Percentiles rank a stretch among this genome's conserved stretches.
Conservation (phyloP, 2,888 invertebrate genomes). For the Acronicta aceris region DNA sequence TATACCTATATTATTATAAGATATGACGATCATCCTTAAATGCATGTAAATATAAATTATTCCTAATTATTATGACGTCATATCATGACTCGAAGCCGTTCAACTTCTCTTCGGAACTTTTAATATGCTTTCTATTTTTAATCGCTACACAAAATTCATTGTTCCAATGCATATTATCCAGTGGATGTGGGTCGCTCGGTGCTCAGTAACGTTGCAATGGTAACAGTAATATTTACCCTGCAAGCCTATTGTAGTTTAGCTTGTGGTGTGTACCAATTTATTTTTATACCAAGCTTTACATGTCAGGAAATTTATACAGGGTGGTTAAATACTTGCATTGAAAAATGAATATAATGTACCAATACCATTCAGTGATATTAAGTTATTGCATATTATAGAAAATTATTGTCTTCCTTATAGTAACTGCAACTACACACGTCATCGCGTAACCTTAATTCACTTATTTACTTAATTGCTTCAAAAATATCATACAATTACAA, state of each 20-base stretch:
- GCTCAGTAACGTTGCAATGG: slow-evolving; percentile 43
- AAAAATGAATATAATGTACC: slow-evolving; percentile 13
- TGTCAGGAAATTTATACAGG: slow-evolving; percentile 22
- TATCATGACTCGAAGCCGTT: slow-evolving; percentile 18
- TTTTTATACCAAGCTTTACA: slow-evolving; percentile 36
- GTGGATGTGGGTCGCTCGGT: slow-evolving; percentile 40
- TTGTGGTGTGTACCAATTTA: slow-evolving; percentile 33
- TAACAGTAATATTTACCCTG: slow-evolving; percentile 44
- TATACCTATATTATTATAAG: too few relatives aligned
- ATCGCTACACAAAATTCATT: slow-evolving; percentile 45
- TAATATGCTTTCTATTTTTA: slow-evolving; percentile 48
- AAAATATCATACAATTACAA: slow-evolving; percentile 33
- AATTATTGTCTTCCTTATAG: too few relatives aligned
- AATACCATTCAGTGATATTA: not conserved
- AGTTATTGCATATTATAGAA: too few relatives aligned
- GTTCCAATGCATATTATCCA: slow-evolving; percentile 50
- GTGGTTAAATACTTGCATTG: slow-evolving; percentile 22
- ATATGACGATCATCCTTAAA: too few relatives aligned
- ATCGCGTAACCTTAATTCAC: slow-evolving; percentile 21
- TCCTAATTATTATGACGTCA: slow-evolving; percentile 39
- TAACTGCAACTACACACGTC: slow-evolving; percentile 10
- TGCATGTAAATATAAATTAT: too few relatives aligned
- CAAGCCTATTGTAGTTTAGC: slow-evolving; percentile 31
- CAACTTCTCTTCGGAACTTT: slow-evolving; percentile 36
- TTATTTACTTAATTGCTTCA: slow-evolving; percentile 27